Evolutionary conservation across 2,888 invertebrate species (phyloP).

Genomic region (Ennomos fuscantarius): DNA sequence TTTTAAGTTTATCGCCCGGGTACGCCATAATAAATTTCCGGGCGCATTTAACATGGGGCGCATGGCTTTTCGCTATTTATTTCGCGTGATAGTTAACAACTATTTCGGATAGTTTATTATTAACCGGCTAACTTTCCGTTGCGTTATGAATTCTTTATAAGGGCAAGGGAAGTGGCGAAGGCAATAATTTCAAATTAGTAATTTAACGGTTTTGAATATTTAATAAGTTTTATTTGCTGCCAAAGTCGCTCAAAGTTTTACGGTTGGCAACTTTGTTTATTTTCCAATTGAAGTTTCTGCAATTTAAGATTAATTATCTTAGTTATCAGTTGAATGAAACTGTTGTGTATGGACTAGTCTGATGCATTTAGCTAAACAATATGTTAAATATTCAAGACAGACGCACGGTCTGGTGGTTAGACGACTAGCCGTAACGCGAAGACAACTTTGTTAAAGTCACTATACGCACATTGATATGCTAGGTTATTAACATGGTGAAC

Average conservation of each 20-base stretch:
- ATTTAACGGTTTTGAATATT: slow-evolving; percentile 41
- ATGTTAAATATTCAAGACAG: slow-evolving; percentile 7
- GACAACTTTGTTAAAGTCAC: slow-evolving; percentile 53
- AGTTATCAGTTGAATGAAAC: neutral
- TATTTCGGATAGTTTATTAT: slow-evolving; percentile 45
- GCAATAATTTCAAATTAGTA: slow-evolving; percentile 40
- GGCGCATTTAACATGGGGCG: slow-evolving; percentile 54
- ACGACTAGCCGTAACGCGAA: slow-evolving; percentile 43
- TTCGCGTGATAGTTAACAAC: slow-evolving; percentile 48
- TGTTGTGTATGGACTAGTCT: neutral
- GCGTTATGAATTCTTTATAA: slow-evolving; percentile 40
- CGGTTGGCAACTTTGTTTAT: slow-evolving; percentile 17
- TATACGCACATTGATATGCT: slow-evolving; percentile 47
- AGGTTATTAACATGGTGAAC: slow-evolving; percentile 6
- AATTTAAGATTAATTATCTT: slow-evolving; percentile 12
- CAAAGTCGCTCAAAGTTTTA: slow-evolving; percentile 15
- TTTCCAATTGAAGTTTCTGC: slow-evolving; percentile 10
- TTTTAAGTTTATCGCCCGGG: slow-evolving; percentile 61
- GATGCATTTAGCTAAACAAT: slow-evolving; percentile 18
- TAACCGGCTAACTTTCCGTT: slow-evolving; percentile 44
- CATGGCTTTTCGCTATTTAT: slow-evolving; percentile 52
- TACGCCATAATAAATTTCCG: slow-evolving; percentile 60
- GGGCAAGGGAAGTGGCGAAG: slow-evolving; percentile 31
- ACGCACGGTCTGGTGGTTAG: slow-evolving; percentile 47
- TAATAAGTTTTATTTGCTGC: slow-evolving; percentile 32